Evolutionary conservation across 2,797 vertebrate genomes (phyloP).

Genomic region (Cebuella pygmaea): DNA sequence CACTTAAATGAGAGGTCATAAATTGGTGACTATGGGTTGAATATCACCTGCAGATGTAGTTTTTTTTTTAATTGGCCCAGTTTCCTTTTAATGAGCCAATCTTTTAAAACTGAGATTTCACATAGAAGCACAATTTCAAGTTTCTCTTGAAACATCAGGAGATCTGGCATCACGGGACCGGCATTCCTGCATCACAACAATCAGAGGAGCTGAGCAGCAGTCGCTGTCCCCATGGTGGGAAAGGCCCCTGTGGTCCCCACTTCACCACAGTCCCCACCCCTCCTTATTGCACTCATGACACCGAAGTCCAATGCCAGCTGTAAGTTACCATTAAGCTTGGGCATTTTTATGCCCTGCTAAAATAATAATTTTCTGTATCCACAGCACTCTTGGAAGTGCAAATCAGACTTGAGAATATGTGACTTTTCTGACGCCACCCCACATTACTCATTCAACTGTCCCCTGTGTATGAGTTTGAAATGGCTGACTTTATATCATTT

Average conservation of each 20-base stretch:
- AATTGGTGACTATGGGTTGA: background rate
- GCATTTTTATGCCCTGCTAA: background rate
- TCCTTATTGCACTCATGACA: background rate
- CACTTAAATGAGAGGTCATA: background rate
- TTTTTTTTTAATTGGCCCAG: background rate
- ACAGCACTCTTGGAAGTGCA: background rate
- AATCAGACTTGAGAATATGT: background rate
- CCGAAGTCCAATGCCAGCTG: background rate
- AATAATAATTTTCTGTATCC: background rate
- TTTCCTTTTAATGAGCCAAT: background rate
- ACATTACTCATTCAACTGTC: background rate
- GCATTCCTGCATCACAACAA: background rate
- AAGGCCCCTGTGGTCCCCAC: background rate
- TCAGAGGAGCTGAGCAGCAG: background rate
- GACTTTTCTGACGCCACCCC: background rate
- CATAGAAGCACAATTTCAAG: background rate
- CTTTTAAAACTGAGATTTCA: background rate
- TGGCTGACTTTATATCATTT: background rate
- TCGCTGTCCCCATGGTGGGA: background rate
- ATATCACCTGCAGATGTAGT: background rate
- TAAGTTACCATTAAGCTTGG: background rate
- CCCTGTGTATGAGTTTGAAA: background rate
- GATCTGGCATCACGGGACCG: rapidly evolving
- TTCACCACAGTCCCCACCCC: background rate
- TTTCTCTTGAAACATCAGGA: background rate